These are phyloP conservation scores for Arenaria interpres DNA, from an alignment of 2,113 vertebrate genomes.

Conservation along the genomic window DNA sequence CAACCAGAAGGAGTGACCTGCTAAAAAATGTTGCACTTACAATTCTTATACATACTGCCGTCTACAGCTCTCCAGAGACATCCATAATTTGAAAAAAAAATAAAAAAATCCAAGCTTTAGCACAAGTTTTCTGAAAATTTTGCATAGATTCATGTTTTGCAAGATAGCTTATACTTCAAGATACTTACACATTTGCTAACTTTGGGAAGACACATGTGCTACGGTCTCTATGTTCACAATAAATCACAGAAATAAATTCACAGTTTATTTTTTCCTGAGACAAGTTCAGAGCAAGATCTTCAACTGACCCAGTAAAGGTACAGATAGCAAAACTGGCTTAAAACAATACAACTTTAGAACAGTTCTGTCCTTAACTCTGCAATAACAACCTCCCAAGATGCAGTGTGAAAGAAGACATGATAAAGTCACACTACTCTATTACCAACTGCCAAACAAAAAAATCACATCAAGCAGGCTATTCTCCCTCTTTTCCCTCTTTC, in stretches of 20 bases:
- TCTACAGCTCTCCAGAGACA: not conserved
- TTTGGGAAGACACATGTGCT: not conserved
- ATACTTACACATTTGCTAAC: not conserved
- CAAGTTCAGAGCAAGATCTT: not conserved
- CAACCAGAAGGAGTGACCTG: not conserved
- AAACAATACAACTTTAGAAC: not conserved
- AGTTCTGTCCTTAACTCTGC: not conserved
- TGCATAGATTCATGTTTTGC: not conserved
- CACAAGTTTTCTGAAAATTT: not conserved
- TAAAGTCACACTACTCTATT: not conserved
- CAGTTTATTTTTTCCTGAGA: not conserved
- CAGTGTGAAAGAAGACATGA: not conserved
- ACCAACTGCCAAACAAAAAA: not conserved
- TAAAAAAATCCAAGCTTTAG: not conserved
- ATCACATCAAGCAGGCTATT: not conserved
- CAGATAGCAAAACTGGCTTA: not conserved
- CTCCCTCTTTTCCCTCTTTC: not conserved
- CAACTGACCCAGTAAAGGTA: not conserved
- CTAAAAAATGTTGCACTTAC: not conserved
- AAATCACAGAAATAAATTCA: not conserved
- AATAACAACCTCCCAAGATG: not conserved
- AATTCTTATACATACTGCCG: not conserved
- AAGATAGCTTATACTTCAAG: not conserved
- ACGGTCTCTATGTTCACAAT: not conserved
- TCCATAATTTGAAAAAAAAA: not conserved